Percentiles rank a stretch among this genome's conserved stretches.
phyloP scores from a whole-genome alignment of 1,140 invertebrate species.

The Dinoponera quadriceps region DNA sequence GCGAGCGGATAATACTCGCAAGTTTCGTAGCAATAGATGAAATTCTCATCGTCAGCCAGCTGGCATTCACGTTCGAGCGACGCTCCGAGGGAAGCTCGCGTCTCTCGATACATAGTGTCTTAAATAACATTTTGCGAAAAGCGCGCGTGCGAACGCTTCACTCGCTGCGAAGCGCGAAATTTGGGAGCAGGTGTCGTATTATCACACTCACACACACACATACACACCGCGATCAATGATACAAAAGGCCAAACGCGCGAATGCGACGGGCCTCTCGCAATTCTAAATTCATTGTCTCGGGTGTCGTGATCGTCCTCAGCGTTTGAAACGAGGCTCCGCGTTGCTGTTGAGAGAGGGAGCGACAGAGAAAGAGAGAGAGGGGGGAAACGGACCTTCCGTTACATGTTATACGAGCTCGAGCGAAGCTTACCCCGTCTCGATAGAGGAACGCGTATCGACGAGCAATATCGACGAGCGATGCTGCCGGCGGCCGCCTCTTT shows the following conservation, averaged over 20 bases:
- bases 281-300: conserved; percentile 10
- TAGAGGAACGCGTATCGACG: background rate
- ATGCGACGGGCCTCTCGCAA: background rate
- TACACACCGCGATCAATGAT: too few relatives aligned
- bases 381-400: conserved; percentile 3
- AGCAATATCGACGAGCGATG: conserved; percentile 13
- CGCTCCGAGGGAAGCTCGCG: conserved; percentile 13
- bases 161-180: background rate
- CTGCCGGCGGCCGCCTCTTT: background rate
- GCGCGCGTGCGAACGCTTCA: background rate
- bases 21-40: background rate
- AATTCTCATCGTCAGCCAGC: conserved; percentile 18
- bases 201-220: too few relatives aligned
- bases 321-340: background rate
- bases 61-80: conserved; percentile 15
- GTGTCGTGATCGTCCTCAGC: conserved; percentile 1
- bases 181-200: too few relatives aligned
- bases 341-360: background rate
- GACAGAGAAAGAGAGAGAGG: too few relatives aligned
- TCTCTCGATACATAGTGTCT: background rate
- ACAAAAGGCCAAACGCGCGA: too few relatives aligned
- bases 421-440: background rate
- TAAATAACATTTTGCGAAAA: conserved; percentile 31
- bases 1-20: background rate
- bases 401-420: conserved; percentile 4